These are phyloP conservation scores for Oreochromis aureus DNA, from an alignment of 2,113 vertebrate genomes.

Conservation along the genomic window DNA sequence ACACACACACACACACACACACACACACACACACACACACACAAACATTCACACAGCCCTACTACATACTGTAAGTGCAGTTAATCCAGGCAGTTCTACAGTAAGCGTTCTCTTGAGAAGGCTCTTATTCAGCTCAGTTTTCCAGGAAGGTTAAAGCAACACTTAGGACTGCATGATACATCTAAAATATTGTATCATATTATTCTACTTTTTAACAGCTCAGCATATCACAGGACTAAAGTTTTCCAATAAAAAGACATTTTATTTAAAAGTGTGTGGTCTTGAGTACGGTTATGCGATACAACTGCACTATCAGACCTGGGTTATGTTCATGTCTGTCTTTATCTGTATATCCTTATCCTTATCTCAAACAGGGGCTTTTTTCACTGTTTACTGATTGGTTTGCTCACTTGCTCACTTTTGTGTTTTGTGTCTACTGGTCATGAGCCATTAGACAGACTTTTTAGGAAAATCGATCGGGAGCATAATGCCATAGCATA, in stretches of 20 bases:
- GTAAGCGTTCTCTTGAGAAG: slow-evolving; percentile 68
- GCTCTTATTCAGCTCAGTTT: slow-evolving; percentile 46
- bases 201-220: slow-evolving; percentile 20
- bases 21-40: not conserved
- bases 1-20: not conserved
- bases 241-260: slow-evolving; percentile 28
- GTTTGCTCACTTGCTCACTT: not conserved
- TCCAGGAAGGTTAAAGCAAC: slow-evolving; percentile 59
- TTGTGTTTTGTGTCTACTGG: not conserved
- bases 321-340: not conserved
- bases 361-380: not conserved
- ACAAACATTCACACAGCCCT: not conserved
- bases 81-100: slow-evolving; percentile 55
- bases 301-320: not conserved
- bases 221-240: slow-evolving; percentile 3
- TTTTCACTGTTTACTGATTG: not conserved
- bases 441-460: not conserved
- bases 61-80: slow-evolving; percentile 59
- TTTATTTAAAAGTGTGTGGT: slow-evolving; percentile 29
- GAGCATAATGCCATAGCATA: not conserved
- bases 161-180: slow-evolving; percentile 27
- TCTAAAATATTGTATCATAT: slow-evolving; percentile 39
- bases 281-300: not conserved
- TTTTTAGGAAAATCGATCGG: not conserved
- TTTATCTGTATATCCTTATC: not conserved